Conservation (phyloP, 2,797 vertebrate species). For the Notamacropus eugenii region DNA sequence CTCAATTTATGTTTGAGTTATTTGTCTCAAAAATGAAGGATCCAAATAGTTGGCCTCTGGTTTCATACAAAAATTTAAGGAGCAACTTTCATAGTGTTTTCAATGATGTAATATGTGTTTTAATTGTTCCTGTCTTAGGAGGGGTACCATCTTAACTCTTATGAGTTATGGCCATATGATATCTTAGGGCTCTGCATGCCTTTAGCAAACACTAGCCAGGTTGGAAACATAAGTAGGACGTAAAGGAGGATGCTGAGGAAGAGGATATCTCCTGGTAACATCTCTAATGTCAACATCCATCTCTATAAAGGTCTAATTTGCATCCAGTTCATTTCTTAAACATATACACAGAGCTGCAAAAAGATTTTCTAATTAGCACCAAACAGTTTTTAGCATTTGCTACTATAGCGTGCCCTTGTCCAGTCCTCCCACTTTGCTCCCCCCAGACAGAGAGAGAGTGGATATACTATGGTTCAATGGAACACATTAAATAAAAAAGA, state of each 20-base stretch:
- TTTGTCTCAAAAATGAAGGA: not conserved
- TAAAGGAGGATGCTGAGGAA: not conserved
- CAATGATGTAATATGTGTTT: not conserved
- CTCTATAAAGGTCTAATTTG: not conserved
- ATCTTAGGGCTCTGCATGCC: not conserved
- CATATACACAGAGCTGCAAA: not conserved
- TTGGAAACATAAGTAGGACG: not conserved
- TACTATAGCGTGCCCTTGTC: not conserved
- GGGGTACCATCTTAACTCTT: not conserved
- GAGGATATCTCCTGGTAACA: not conserved
- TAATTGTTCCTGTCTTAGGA: not conserved
- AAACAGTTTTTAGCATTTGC: not conserved
- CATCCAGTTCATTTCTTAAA: not conserved
- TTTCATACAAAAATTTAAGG: not conserved
- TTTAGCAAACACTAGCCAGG: not conserved
- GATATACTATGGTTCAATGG: not conserved
- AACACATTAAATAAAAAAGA: not conserved
- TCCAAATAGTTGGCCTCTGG: not conserved
- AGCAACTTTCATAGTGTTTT: not conserved
- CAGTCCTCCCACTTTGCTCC: not conserved
- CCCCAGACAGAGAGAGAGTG: not conserved
- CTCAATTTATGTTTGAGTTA: not conserved
- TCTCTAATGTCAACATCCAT: not conserved
- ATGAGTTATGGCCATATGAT: not conserved
- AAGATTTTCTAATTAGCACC: not conserved